Conservation (phyloP, 2,888 invertebrate genomes). For the Apocheima hispidaria region DNA sequence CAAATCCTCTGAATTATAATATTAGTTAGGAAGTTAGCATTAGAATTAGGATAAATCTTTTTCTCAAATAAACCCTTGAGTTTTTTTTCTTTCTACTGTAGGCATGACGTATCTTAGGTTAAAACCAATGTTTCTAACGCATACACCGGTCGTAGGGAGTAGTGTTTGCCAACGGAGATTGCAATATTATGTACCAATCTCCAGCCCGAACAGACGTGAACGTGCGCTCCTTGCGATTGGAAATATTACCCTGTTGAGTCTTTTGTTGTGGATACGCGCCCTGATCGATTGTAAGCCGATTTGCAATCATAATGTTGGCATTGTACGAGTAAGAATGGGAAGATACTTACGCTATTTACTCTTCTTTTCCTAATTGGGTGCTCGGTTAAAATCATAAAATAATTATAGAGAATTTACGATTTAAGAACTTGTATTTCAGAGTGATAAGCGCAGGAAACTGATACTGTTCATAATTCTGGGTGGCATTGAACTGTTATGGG, state of each 20-base stretch:
- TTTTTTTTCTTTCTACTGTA: no score
- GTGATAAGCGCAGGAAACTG: no score
- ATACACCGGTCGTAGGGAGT: conserved; percentile 51
- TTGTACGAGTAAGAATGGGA: conserved; percentile 6
- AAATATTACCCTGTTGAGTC: conserved; percentile 67
- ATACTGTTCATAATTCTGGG: no score
- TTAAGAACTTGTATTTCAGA: no score
- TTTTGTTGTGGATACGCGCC: conserved; percentile 48
- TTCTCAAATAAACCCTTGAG: not conserved
- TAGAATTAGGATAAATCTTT: no score
- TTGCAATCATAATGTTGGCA: conserved; percentile 19
- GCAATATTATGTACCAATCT: conserved; percentile 81
- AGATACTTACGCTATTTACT: not conserved
- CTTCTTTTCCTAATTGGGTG: not conserved
- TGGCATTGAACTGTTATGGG: no score
- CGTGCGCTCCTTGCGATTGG: conserved; percentile 63
- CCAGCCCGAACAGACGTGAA: conserved; percentile 63
- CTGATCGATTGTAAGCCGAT: conserved; percentile 38
- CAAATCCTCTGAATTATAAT: no score
- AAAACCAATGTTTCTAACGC: conserved; percentile 51
- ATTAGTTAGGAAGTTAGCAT: no score
- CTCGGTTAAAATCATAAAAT: not conserved
- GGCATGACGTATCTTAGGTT: not conserved
- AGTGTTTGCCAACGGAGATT: conserved; percentile 78
- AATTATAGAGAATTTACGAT: no score